These are phyloP conservation scores for Bufotes viridis DNA, from an alignment of 2,797 vertebrate species.

Conservation along the genomic window DNA sequence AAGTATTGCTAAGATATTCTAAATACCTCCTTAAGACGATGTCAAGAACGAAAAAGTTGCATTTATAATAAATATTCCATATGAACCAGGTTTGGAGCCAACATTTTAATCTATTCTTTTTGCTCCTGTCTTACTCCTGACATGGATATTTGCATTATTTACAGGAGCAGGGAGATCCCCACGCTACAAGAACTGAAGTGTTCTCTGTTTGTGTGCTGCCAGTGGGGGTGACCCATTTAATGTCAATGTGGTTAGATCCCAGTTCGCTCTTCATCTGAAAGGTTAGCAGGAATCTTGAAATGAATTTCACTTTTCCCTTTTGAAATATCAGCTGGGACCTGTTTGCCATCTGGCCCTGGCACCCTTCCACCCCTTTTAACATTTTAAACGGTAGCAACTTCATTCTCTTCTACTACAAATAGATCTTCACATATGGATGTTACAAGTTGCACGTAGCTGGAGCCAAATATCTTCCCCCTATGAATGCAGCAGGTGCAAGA, in stretches of 20 bases:
- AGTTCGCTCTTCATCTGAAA: constrained; percentile 38
- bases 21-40: background rate
- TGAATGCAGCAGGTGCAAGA: constrained; percentile 33
- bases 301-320: constrained; percentile 60
- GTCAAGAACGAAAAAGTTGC: background rate
- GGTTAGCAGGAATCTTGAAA: constrained; percentile 53
- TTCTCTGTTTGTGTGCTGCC: constrained; percentile 40
- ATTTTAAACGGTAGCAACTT: constrained; percentile 53
- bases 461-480: constrained; percentile 41
- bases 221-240: constrained; percentile 50
- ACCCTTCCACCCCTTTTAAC: constrained; percentile 56
- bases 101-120: constrained; percentile 52
- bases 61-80: constrained; percentile 23
- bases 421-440: constrained; percentile 59
- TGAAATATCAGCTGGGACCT: constrained; percentile 58
- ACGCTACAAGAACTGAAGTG: constrained; percentile 30
- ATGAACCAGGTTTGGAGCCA: constrained; percentile 20
- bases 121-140: constrained; percentile 1
- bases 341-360: constrained; percentile 59
- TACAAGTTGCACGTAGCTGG: constrained; percentile 20
- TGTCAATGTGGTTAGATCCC: constrained; percentile 41
- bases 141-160: constrained; percentile 55
- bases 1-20: too few relatives aligned
- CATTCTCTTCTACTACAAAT: constrained; percentile 60
- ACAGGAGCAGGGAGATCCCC: constrained; percentile 33